Conservation (phyloP, 2,888 invertebrate species). For the Cerastoderma edule region DNA sequence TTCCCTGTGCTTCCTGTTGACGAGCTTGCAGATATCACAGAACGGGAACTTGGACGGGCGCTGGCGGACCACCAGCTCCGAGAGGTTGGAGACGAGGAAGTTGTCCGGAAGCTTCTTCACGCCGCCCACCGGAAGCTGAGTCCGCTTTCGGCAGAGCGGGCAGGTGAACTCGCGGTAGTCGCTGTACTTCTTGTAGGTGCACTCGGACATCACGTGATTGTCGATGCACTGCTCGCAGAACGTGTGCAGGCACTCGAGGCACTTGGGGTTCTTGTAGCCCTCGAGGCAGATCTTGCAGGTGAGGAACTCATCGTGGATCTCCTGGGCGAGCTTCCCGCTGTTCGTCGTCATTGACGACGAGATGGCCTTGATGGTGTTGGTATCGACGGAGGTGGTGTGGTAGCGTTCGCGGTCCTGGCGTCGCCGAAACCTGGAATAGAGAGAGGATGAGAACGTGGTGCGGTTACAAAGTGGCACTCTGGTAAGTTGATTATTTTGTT, state of each 20-base stretch:
- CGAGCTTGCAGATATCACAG: constrained; percentile 84
- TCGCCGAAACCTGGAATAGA: constrained; percentile 73
- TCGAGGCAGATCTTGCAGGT: constrained; percentile 84
- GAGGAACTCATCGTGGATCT: constrained; percentile 84
- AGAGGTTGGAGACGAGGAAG: constrained; percentile 83
- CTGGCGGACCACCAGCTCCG: constrained; percentile 81
- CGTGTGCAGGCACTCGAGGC: constrained; percentile 83
- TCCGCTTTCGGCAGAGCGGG: constrained; percentile 84
- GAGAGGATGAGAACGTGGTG: background rate
- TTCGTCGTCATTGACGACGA: constrained; percentile 62
- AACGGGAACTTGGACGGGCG: constrained; percentile 82
- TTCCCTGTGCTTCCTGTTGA: constrained; percentile 81
- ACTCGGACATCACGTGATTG: constrained; percentile 83
- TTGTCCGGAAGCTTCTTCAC: constrained; percentile 84
- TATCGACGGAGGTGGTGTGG: constrained; percentile 76
- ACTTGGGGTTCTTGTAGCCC: constrained; percentile 83
- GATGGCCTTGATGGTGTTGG: constrained; percentile 68
- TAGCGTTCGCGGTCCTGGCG: constrained; percentile 77
- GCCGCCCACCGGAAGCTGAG: constrained; percentile 83
- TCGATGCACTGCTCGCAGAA: constrained; percentile 84
- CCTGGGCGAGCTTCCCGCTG: constrained; percentile 82
- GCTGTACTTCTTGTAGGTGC: constrained; percentile 84
- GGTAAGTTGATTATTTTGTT: no score
- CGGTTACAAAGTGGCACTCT: no score
- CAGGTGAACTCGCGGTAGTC: constrained; percentile 84